A percentile compares a stretch with the other conserved stretches of the same genome.
Evolutionary conservation across 2,888 invertebrate genomes (phyloP).

Genomic region (Dicycla oo): DNA sequence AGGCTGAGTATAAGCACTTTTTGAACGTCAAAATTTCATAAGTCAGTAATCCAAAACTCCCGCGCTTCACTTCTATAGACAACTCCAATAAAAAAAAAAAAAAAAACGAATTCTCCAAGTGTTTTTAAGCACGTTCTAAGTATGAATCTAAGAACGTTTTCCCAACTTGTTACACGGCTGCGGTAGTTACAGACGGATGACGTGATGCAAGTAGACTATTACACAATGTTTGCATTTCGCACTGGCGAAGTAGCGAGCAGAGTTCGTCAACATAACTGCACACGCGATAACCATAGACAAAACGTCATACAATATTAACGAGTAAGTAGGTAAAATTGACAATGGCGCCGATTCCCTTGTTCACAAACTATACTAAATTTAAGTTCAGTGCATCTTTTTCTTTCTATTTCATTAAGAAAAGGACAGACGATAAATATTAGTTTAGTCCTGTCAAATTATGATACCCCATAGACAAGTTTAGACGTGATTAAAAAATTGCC

Average conservation of each 20-base stretch:
- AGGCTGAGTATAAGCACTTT: background rate
- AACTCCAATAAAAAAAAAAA: background rate
- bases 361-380: too few relatives aligned
- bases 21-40: background rate
- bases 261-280: constrained; percentile 38
- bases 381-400: too few relatives aligned
- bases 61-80: background rate
- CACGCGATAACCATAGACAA: background rate
- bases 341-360: too few relatives aligned
- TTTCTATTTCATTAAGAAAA: too few relatives aligned
- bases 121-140: background rate
- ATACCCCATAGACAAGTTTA: too few relatives aligned
- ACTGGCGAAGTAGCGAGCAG: constrained; percentile 19
- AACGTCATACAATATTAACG: background rate
- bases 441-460: too few relatives aligned
- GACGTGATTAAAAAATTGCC: too few relatives aligned
- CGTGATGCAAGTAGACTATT: constrained; percentile 54
- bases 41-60: background rate
- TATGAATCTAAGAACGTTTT: constrained; percentile 23
- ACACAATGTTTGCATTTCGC: constrained; percentile 52
- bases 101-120: background rate
- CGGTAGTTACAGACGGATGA: constrained; percentile 11
- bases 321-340: background rate
- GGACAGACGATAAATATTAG: too few relatives aligned
- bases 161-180: constrained; percentile 47